These are phyloP conservation scores for Thera britannica DNA, from an alignment of 2,888 invertebrate species.

Conservation along the genomic window DNA sequence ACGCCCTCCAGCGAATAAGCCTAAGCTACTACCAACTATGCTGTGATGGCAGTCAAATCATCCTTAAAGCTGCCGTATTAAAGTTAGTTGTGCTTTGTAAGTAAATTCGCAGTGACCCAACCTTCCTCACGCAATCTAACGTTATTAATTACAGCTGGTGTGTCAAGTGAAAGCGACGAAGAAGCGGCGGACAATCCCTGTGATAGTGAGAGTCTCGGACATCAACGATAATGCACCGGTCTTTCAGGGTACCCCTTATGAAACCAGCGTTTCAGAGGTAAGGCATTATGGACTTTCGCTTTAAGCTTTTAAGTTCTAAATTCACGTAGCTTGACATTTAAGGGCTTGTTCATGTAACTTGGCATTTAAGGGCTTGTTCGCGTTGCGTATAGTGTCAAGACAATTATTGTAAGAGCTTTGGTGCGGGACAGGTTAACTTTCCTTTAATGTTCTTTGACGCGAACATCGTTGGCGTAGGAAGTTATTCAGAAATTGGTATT, in stretches of 20 bases:
- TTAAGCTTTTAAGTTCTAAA: slow-evolving; percentile 17
- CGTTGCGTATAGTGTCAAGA: slow-evolving; percentile 32
- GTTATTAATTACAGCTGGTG: slow-evolving; percentile 87
- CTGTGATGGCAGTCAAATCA: too few species aligned
- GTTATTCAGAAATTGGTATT: slow-evolving; percentile 22
- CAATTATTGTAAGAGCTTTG: slow-evolving; percentile 36
- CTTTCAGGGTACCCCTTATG: slow-evolving; percentile 93
- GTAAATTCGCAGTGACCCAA: slow-evolving; percentile 9
- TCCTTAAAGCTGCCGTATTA: neutral
- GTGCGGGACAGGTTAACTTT: slow-evolving; percentile 31
- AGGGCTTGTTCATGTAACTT: slow-evolving; percentile 14
- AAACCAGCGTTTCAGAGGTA: slow-evolving; percentile 94
- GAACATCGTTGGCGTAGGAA: slow-evolving; percentile 21
- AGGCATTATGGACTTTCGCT: slow-evolving; percentile 23
- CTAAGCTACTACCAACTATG: too few species aligned
- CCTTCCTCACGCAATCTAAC: slow-evolving; percentile 26
- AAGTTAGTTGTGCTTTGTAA: slow-evolving; percentile 1
- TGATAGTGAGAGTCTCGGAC: slow-evolving; percentile 95
- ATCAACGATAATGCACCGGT: slow-evolving; percentile 95
- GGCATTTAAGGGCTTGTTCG: slow-evolving; percentile 14
- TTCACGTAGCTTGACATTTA: slow-evolving; percentile 1
- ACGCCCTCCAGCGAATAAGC: too few species aligned
- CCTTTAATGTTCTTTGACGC: slow-evolving; percentile 24
- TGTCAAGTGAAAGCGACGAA: slow-evolving; percentile 92
- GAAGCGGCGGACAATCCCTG: slow-evolving; percentile 93